phyloP scores from a whole-genome alignment of 2,113 vertebrate genomes.

The Pelodiscus sinensis region DNA sequence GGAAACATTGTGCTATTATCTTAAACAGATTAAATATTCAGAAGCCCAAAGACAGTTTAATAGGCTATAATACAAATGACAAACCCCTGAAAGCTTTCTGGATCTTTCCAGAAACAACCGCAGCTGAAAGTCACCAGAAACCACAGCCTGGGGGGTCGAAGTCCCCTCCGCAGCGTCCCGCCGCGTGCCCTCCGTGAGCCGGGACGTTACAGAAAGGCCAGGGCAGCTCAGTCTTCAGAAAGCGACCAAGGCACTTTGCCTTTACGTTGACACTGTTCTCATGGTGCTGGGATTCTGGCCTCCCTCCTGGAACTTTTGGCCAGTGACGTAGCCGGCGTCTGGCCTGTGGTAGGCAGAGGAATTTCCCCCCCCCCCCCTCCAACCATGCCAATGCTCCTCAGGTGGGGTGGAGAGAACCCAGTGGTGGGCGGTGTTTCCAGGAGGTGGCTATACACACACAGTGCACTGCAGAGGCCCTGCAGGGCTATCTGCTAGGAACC shows the following conservation, averaged over 20 bases:
- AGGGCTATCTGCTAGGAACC: background rate
- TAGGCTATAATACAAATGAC: background rate
- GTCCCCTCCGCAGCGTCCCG: background rate
- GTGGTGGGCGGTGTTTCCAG: background rate
- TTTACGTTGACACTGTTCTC: background rate
- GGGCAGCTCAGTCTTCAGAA: background rate
- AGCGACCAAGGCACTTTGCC: background rate
- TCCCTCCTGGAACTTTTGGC: background rate
- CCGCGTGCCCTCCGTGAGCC: fast-evolving
- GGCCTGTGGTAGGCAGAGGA: background rate
- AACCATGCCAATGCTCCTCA: background rate
- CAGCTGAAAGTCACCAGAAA: background rate
- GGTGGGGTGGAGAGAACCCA: background rate
- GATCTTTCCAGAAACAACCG: background rate
- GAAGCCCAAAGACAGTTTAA: conserved; percentile 17
- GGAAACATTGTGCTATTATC: background rate
- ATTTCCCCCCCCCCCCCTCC: background rate
- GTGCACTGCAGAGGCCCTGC: background rate
- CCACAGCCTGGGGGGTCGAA: background rate
- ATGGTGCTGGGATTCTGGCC: background rate
- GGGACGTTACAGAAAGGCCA: background rate
- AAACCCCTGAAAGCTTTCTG: background rate
- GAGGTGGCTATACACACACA: background rate
- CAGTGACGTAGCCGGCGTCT: background rate
- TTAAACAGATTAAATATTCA: conserved; percentile 13